Conservation (phyloP, 1,140 invertebrate species). For the Brachionus manjavacas region DNA sequence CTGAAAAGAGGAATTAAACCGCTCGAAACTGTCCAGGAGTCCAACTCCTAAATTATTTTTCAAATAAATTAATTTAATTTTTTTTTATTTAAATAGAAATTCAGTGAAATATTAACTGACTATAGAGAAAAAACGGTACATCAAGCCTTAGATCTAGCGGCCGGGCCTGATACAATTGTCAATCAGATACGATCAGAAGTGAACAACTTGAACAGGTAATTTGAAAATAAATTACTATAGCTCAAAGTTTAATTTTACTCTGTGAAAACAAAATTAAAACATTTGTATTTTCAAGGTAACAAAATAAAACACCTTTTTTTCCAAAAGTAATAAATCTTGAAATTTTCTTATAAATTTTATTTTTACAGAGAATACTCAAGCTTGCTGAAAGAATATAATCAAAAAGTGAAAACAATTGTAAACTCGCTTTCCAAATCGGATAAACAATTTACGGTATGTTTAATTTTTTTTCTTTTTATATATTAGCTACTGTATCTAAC, state of each 20-base stretch:
- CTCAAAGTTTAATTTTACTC: neutral
- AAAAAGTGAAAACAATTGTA: conserved; percentile 31
- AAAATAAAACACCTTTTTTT: conserved; percentile 8
- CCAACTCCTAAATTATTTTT: no score
- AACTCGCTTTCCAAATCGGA: conserved; percentile 26
- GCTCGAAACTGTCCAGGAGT: no score
- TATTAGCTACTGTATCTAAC: neutral
- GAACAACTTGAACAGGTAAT: conserved; percentile 28
- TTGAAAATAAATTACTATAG: neutral
- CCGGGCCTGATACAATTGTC: neutral
- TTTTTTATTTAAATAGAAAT: conserved; percentile 17
- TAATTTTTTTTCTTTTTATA: neutral
- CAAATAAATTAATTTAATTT: conserved; percentile 21
- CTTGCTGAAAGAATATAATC: conserved; percentile 27
- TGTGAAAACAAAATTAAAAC: neutral
- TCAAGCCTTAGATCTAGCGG: neutral
- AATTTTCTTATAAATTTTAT: neutral
- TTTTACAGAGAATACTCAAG: conserved; percentile 13
- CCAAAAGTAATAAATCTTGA: neutral
- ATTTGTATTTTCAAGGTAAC: neutral
- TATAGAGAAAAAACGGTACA: conserved; percentile 14
- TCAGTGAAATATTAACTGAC: conserved; percentile 14
- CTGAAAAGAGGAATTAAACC: no score
- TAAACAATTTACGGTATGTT: conserved; percentile 36
- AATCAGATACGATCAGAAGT: conserved; percentile 13